These are phyloP conservation scores for Epinotia nisella DNA, from an alignment of 2,888 invertebrate genomes.

Conservation along the genomic window DNA sequence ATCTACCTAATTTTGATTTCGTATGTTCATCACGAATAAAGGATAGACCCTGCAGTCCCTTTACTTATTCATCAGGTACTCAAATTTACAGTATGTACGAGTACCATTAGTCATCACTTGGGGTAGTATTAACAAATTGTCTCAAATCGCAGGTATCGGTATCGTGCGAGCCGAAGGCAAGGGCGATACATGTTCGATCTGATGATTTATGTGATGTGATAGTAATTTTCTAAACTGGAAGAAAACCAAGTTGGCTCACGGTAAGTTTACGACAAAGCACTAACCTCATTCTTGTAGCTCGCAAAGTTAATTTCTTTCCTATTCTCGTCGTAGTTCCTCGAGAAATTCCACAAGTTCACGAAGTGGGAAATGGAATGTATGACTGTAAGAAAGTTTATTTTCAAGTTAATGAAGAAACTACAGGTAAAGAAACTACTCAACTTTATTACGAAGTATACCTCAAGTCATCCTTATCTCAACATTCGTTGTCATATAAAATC, in stretches of 20 bases:
- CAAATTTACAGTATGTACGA: too few species aligned
- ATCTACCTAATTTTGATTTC: too few species aligned
- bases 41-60: too few species aligned
- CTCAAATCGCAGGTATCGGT: too few species aligned
- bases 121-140: too few species aligned
- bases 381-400: conserved; percentile 63
- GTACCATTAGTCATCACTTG: too few species aligned
- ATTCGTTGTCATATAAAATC: background rate
- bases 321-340: conserved; percentile 74
- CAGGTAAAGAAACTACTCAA: conserved; percentile 34
- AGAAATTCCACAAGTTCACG: conserved; percentile 83
- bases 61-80: too few species aligned
- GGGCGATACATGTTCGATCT: too few species aligned
- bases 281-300: conserved; percentile 75
- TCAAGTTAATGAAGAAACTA: conserved; percentile 39
- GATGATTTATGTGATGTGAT: background rate
- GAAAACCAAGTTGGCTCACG: background rate
- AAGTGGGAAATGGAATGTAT: conserved; percentile 83
- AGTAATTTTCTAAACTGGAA: conserved; percentile 9
- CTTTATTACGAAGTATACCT: background rate
- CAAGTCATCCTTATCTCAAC: background rate
- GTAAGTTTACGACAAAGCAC: conserved; percentile 48
- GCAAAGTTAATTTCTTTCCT: conserved; percentile 80
- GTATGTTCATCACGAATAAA: too few species aligned
- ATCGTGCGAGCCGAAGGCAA: too few species aligned